phyloP scores from a whole-genome alignment of 2,797 vertebrate species.

The Poecilia gillii region DNA sequence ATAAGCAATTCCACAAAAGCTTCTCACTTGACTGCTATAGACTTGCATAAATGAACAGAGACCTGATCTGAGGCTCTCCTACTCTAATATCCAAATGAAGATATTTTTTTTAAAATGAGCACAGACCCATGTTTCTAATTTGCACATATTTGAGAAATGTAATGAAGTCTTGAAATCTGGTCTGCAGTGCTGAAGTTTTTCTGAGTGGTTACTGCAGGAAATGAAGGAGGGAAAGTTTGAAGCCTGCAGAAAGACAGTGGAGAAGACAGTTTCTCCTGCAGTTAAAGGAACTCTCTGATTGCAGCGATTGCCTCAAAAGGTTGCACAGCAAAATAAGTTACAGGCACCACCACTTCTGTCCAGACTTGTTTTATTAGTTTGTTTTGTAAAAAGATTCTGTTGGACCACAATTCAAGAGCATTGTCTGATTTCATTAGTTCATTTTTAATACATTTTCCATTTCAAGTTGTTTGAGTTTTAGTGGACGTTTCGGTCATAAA shows the following conservation, averaged over 20 bases:
- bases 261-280: too few relatives aligned
- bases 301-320: neutral
- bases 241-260: too few relatives aligned
- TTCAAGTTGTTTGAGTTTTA: too few relatives aligned
- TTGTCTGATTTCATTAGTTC: too few relatives aligned
- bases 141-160: neutral
- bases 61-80: neutral
- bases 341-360: neutral
- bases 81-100: neutral
- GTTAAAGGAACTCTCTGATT: neutral
- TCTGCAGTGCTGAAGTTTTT: neutral
- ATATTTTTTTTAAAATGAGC: neutral
- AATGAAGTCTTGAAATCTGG: neutral
- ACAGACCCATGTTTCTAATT: neutral
- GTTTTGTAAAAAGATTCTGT: neutral
- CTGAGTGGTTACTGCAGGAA: neutral
- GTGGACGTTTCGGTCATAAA: neutral
- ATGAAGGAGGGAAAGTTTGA: too few relatives aligned
- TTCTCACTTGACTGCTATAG: neutral
- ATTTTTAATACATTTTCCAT: too few relatives aligned
- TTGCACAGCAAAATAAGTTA: neutral
- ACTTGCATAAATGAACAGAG: neutral
- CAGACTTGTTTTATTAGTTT: neutral
- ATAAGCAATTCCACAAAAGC: neutral
- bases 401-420: neutral